Evolutionary conservation across 2,888 invertebrate species (phyloP).

Genomic region (Alitta virens): DNA sequence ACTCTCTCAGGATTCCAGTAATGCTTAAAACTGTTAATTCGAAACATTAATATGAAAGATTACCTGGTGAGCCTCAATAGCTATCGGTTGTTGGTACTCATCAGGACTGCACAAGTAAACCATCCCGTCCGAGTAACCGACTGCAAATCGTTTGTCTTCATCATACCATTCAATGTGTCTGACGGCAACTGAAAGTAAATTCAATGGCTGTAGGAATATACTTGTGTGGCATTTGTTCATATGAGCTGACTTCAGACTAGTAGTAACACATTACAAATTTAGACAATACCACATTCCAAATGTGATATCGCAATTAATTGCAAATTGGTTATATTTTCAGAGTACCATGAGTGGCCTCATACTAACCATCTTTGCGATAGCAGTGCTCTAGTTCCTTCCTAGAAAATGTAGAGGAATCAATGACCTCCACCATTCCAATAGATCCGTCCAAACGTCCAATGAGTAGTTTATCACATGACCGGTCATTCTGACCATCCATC

Average conservation of each 20-base stretch:
- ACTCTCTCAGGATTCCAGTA: no score
- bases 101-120: constrained; percentile 42
- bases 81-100: constrained; percentile 39
- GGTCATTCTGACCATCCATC: constrained; percentile 46
- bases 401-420: constrained; percentile 41
- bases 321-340: no score
- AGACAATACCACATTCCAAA: no score
- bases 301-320: no score
- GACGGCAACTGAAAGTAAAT: constrained; percentile 61
- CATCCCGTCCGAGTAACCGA: constrained; percentile 63
- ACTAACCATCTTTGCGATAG: constrained; percentile 40
- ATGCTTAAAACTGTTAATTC: no score
- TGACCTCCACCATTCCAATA: constrained; percentile 45
- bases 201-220: no score
- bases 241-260: no score
- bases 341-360: no score
- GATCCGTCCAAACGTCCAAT: constrained; percentile 63
- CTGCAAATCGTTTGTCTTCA: constrained; percentile 62
- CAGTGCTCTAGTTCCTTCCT: constrained; percentile 48
- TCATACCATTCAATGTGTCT: constrained; percentile 63
- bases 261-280: no score
- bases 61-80: constrained; percentile 50
- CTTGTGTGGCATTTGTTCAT: no score
- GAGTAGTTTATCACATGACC: constrained; percentile 57
- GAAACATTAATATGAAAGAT: no score